Percentiles rank a stretch among this genome's conserved stretches.
These are phyloP conservation scores for Bostrychus sinensis DNA, from an alignment of 2,113 vertebrate species.

Conservation along the genomic window DNA sequence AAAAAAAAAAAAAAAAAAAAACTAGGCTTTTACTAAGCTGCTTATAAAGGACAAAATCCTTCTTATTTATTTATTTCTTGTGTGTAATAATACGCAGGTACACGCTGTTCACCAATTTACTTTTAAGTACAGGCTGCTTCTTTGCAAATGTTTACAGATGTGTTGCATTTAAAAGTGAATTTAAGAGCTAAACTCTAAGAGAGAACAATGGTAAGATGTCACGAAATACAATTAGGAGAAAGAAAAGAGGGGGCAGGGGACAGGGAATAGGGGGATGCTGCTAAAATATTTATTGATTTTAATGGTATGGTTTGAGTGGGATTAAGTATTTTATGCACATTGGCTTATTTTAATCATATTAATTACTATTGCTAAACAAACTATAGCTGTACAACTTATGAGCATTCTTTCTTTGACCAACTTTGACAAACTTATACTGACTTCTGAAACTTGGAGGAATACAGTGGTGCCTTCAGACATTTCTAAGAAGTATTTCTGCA, in stretches of 20 bases:
- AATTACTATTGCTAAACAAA: no score
- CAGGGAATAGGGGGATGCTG: no score
- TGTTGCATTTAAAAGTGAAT: neutral
- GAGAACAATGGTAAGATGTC: neutral
- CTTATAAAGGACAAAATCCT: neutral
- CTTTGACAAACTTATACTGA: no score
- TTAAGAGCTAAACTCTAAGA: neutral
- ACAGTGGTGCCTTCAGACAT: no score
- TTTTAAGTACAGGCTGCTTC: neutral
- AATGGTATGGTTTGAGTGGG: no score
- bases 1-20: constrained; percentile 8
- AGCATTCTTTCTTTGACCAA: no score
- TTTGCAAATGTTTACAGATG: constrained; percentile 6
- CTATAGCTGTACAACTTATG: no score
- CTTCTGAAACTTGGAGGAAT: no score
- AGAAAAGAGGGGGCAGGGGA: neutral
- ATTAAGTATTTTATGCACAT: no score
- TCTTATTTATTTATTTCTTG: constrained; percentile 1
- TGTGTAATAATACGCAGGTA: neutral
- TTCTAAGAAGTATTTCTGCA: neutral
- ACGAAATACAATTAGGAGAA: neutral
- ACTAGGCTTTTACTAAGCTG: neutral
- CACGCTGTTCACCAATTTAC: constrained; percentile 1
- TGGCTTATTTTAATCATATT: no score
- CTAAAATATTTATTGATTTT: no score